Evolutionary conservation across 30 jellyfish, hydroid and myxozoan species (phyloP), one percentile per base, ranked within the genome.

Genomic region (Haliclystus octoradiatus): DNA sequence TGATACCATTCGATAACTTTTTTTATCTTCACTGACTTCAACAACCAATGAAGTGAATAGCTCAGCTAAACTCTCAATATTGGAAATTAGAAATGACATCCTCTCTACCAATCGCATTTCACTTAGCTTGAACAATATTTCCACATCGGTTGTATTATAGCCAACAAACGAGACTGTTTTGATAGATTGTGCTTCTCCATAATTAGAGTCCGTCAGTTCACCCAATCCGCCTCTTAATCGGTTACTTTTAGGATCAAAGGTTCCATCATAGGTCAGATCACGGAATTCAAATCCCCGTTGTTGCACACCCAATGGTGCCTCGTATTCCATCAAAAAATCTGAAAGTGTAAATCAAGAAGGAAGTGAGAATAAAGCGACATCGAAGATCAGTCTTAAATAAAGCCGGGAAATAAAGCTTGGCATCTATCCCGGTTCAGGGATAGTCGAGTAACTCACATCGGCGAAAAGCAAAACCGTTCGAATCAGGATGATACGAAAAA

Each of bases 211-310:
- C 22, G 84, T 77, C 26, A 85, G 84, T 53, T 85, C 73, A 14
- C 96, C 96, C 33, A 85, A 76, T 24, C 95, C 95, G 34, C 34
- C 34, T 1, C 85, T 87, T 25, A 60, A 62, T 28, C 49, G 52
- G 5, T 50, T 71, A 0, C 67, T 63, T 3, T 66, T 60, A 1
- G 64, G 26, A n/a, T 79, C 27, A 15, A 73, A 63, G 9, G 33
- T 32, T 34, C 96, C 96, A 50, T 85, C 96, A 61, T 85, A 85
- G 12, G 77, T 27, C 34, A 53, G 23, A 33, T 85, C 96, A 13
- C 34, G 47, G 57, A 84, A 65, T 71, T 72, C 66, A 14, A 46
- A 28, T 1, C 79, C 89, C 28, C 65, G 63, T 49, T 65, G 22
- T 47, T 71, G 71, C 25, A 49, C 70, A 14, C 94, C 96, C 51